phyloP scores from a whole-genome alignment of 2,888 invertebrate genomes.

The Drosophila falleni region DNA sequence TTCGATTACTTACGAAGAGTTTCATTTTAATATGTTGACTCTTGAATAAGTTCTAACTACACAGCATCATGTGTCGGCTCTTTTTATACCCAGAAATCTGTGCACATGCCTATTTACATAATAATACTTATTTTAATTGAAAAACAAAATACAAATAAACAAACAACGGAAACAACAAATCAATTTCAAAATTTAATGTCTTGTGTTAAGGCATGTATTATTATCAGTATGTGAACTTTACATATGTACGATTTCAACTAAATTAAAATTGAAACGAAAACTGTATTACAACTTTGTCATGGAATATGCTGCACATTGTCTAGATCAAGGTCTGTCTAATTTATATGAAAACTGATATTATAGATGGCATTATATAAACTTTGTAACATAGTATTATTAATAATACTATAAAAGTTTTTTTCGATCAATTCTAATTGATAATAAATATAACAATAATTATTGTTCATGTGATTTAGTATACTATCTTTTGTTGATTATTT shows the following conservation, averaged over 20 bases:
- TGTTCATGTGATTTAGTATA: too few species aligned
- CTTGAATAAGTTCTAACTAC: constrained; percentile 49
- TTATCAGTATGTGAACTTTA: neutral
- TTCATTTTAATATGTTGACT: constrained; percentile 60
- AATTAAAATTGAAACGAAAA: neutral
- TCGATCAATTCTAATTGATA: too few species aligned
- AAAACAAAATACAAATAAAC: constrained; percentile 24
- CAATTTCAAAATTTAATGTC: neutral
- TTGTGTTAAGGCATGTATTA: neutral
- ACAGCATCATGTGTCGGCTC: neutral
- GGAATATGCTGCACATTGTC: neutral
- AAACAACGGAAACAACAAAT: constrained; percentile 37
- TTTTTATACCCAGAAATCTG: constrained; percentile 52
- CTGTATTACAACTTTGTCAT: neutral
- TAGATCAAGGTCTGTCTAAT: too few species aligned
- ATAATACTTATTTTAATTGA: neutral
- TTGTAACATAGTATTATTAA: too few species aligned
- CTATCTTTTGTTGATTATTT: neutral
- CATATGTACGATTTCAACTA: neutral
- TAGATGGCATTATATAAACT: too few species aligned
- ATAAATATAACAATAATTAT: too few species aligned
- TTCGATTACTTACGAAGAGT: constrained; percentile 62
- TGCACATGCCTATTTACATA: neutral
- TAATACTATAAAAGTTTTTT: too few species aligned
- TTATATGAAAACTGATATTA: too few species aligned